Evolutionary conservation across 2,113 vertebrate species (phyloP).

Genomic region (Cyphomyrus plagiostoma): DNA sequence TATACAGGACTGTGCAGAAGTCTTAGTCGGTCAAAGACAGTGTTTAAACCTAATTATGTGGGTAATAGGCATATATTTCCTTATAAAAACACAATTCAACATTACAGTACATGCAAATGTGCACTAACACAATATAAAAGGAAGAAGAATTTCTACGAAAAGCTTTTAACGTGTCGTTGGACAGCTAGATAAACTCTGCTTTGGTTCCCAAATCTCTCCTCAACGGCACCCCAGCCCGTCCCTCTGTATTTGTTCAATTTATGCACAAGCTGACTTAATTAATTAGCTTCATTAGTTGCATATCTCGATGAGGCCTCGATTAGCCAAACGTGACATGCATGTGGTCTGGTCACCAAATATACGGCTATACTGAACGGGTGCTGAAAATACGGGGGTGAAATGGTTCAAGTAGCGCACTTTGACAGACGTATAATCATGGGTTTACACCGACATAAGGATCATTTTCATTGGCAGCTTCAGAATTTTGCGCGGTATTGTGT

Average conservation of each 20-base stretch:
- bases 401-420: neutral
- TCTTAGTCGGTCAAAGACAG: neutral
- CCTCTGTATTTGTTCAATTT: neutral
- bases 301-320: neutral
- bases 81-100: neutral
- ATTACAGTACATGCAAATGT: neutral
- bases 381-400: neutral
- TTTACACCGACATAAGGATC: neutral
- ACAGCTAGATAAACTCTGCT: neutral
- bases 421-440: neutral
- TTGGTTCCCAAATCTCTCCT: neutral
- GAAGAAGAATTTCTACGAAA: neutral
- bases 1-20: neutral
- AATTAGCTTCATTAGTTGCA: neutral
- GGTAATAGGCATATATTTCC: neutral
- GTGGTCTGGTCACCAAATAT: neutral
- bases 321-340: neutral
- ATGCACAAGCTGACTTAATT: neutral
- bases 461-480: neutral
- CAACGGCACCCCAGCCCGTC: neutral
- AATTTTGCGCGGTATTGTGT: neutral
- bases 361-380: neutral
- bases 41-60: neutral
- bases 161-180: neutral
- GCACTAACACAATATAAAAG: neutral